A percentile compares a stretch with the other conserved stretches of the same genome.
Conservation (phyloP, 2,113 vertebrate species). For the Stigmatopora nigra region DNA sequence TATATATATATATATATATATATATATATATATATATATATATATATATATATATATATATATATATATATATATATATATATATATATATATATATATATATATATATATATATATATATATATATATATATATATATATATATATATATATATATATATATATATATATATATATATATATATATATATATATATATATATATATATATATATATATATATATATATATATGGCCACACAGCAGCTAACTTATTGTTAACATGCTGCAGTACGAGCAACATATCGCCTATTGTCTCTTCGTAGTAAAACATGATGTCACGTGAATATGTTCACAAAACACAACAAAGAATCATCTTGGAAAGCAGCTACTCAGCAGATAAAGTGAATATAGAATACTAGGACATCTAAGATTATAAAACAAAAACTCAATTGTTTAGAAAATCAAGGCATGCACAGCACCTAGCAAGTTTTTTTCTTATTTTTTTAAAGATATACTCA, state of each 20-base stretch:
- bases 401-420: neutral
- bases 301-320: conserved; percentile 13
- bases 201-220: no score
- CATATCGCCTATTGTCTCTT: conserved; percentile 13
- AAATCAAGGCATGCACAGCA: neutral
- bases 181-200: no score
- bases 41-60: no score
- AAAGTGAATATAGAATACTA: neutral
- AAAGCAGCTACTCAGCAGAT: neutral
- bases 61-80: no score
- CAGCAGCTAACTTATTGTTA: conserved; percentile 13
- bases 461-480: neutral
- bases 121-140: no score
- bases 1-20: no score
- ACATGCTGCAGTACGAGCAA: conserved; percentile 1
- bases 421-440: neutral
- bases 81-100: no score
- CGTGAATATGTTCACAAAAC: conserved; percentile 11
- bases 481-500: conserved; percentile 2
- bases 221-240: neutral
- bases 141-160: no score
- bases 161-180: no score
- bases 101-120: no score
- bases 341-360: neutral
- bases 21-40: no score